Base-by-base conservation (phyloP, 2,113 vertebrate genomes). In the Brachyistius frenatus region DNA sequence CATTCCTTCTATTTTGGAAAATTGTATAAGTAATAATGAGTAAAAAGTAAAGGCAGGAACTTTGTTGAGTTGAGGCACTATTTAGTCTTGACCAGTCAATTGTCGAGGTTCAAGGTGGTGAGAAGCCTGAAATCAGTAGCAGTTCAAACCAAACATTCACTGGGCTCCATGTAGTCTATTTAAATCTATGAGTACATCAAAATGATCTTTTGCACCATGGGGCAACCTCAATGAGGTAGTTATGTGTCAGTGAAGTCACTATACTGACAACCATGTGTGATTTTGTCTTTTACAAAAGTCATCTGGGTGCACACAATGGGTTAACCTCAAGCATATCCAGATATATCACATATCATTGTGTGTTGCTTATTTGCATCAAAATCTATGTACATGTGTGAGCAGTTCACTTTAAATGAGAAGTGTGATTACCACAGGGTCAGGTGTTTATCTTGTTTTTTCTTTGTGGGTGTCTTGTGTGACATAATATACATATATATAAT, bases 131-230 rank as follows among this genome's bases (percentile, higher is more conserved):
- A 46, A 39, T 70, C 10, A 37, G 4, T 44, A 46, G n/a, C 8
- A 58, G 14, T 66, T 76, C 61, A 63, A 56, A 63, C 14, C 9
- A 73, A 67, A 70, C 10, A 44, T 14, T 53, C 2, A 4, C 33
- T 10, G 23, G 41, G 7, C 41, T 44, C 9, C 41, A 44, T 7
- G 1, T 44, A 44, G 41, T 44, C 41, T 10, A 15, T 53, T 23
- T 52, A 7, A 41, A 15, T 52, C 16, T 72, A 61, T 9, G 2
- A 52, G 41, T 72, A 61, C 13, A 16, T 52, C 31, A 62, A 50
- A 37, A 50, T 36, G 0, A 23, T 41, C 6, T 36, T 60, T 61
- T 76, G 63, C 23, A 64, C 36, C 33, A 73, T 23, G 23, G 23
- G 23, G 23, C 23, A 23, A 23, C 23, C 23, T 23, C 23, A 23